phyloP scores from a whole-genome alignment of 2,113 vertebrate genomes.

The Euleptes europaea region DNA sequence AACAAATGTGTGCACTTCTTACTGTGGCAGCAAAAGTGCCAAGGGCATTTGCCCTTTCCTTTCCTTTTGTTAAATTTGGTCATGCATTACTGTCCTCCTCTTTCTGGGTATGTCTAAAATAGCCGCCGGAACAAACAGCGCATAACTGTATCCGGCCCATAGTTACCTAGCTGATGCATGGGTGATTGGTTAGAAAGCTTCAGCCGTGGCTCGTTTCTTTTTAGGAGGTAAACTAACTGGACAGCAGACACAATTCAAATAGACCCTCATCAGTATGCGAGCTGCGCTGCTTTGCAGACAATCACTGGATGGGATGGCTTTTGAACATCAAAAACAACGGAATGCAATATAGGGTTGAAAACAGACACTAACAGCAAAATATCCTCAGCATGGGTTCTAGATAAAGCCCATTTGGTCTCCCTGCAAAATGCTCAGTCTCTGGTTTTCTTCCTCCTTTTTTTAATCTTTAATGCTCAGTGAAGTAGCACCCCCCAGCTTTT shows the following conservation, averaged over 20 bases:
- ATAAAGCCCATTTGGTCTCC: conserved; percentile 36
- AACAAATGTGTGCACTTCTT: not conserved
- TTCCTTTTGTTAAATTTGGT: not conserved
- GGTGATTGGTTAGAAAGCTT: conserved; percentile 19
- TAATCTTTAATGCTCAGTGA: conserved; percentile 17
- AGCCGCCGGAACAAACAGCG: not conserved
- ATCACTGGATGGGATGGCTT: conserved; percentile 33
- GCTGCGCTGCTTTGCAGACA: not conserved
- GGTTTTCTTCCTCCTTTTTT: not conserved
- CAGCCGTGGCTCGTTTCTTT: not conserved
- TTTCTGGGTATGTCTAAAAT: not conserved
- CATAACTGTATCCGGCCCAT: not conserved
- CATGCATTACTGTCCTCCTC: not conserved
- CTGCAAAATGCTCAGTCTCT: conserved; percentile 14
- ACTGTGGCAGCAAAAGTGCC: not conserved
- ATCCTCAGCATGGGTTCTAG: not conserved
- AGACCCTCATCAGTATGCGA: conserved; percentile 16
- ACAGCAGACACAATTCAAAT: not conserved
- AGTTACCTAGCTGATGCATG: not conserved
- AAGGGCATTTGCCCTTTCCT: not conserved
- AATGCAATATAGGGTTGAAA: not conserved
- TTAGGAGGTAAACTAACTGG: conserved; percentile 1
- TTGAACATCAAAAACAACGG: conserved; percentile 3
- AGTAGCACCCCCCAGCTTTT: not conserved
- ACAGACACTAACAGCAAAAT: not conserved